Conservation (phyloP, 2,888 invertebrate species). For the Trichopria drosophilae region DNA sequence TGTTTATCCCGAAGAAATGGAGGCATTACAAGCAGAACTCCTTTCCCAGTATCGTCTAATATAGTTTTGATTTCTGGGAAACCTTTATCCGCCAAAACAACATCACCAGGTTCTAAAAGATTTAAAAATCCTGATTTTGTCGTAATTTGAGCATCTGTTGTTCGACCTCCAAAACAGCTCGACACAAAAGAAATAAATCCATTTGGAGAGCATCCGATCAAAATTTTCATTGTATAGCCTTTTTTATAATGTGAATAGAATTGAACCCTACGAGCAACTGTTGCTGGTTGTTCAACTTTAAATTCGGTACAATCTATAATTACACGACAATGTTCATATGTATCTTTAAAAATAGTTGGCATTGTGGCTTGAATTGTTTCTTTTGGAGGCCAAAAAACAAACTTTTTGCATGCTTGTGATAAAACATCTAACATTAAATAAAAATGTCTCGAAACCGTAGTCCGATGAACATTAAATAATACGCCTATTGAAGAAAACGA, state of each 20-base stretch:
- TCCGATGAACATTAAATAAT: constrained; percentile 31
- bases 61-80: constrained; percentile 28
- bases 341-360: constrained; percentile 14
- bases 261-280: constrained; percentile 14
- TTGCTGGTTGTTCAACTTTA: constrained; percentile 16
- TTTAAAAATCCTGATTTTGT: constrained; percentile 31
- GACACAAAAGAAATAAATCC: constrained; percentile 34
- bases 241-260: constrained; percentile 29
- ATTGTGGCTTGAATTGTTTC: constrained; percentile 11
- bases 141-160: constrained; percentile 33
- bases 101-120: constrained; percentile 28
- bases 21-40: constrained; percentile 21
- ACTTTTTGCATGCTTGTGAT: constrained; percentile 6
- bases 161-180: constrained; percentile 31
- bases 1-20: constrained; percentile 8
- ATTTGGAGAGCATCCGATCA: constrained; percentile 33
- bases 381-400: constrained; percentile 20
- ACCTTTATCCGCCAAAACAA: constrained; percentile 34
- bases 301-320: constrained; percentile 33
- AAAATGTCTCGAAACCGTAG: constrained; percentile 34
- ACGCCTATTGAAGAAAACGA: constrained; percentile 35
- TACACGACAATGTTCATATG: constrained; percentile 24
- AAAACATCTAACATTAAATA: constrained; percentile 14
- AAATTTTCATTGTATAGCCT: constrained; percentile 30
- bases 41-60: constrained; percentile 21